These are phyloP conservation scores for Dermochelys coriacea DNA, from an alignment of 2,797 vertebrate species.

Conservation along the genomic window DNA sequence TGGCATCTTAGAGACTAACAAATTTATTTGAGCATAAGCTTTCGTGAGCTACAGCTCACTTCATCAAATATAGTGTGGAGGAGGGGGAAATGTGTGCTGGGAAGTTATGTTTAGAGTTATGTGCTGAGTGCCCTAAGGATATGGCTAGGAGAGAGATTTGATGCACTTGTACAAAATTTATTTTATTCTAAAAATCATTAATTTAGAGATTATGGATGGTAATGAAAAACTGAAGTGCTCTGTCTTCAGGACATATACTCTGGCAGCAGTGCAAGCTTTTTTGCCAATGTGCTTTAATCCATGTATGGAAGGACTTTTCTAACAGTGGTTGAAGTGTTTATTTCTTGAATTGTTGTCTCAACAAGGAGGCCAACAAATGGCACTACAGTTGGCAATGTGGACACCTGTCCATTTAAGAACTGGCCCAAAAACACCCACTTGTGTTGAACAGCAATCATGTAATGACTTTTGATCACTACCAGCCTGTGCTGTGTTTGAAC, in stretches of 20 bases:
- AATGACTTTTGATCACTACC: slow-evolving; percentile 40
- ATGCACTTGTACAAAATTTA: background rate
- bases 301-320: background rate
- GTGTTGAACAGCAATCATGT: slow-evolving; percentile 27
- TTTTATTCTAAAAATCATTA: background rate
- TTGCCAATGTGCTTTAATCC: background rate
- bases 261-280: background rate
- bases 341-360: background rate
- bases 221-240: background rate
- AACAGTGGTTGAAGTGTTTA: background rate
- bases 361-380: too few relatives aligned
- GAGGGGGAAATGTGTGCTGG: background rate
- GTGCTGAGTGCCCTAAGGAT: background rate
- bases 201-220: background rate
- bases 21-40: too few relatives aligned
- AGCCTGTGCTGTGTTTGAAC: slow-evolving; percentile 45
- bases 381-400: background rate
- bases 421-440: slow-evolving; percentile 1
- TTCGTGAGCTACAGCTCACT: too few relatives aligned
- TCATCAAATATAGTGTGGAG: background rate
- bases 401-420: slow-evolving; percentile 46
- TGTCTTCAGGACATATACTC: accelerated
- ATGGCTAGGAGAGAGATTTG: background rate
- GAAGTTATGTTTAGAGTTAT: background rate
- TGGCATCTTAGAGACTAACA: too few relatives aligned